Base-by-base conservation (phyloP, 2,113 vertebrate species). In the Phoxinus phoxinus region DNA sequence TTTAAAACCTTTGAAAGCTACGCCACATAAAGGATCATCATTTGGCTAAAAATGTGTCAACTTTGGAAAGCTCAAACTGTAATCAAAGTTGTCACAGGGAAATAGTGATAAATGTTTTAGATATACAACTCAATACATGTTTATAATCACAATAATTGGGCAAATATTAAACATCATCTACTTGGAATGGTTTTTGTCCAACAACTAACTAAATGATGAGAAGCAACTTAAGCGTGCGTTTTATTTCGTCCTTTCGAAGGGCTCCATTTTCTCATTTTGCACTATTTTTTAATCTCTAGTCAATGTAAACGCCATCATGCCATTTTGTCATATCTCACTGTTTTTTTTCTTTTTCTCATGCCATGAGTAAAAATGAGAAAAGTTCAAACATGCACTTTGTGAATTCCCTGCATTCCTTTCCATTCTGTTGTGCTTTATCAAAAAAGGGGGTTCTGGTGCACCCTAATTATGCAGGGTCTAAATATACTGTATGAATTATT, bases 1-100 rank as follows among this genome's bases (percentile, higher is more conserved):
- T 83, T 83, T 83, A 58, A 72, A 72, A 25, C 30, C 48, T 3
- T 25, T n/a, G 65, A 83, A 72, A 72, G 65, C 65, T 37, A 6
- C 9, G 0, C n/a, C 9, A 48, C 15, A 67, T 17, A 32, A 51
- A 15, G 35, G 9, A 67, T 67, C 63, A 41, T 74, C 3, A 32
- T 77, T 32, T 56, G 74, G 73, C 51, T 41, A 44, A 61, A 79
- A 63, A 63, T 27, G 0, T 44, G 25, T 44, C n/a, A 44, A 81
- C 37, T 81, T 65, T 44, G 15, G 56, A 63, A 65, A 81, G 35
- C 58, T 81, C n/a, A 81, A 46, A 27, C 35, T 21, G 12, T 63
- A 80, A 41, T 63, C 17, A 67, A 30, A 82, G 80, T 35, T 69
- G 46, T 46, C 35, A 63, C n/a, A 4, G 35, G 23, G 76, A 65